These are phyloP conservation scores for Plestiodon gilberti DNA, from an alignment of 2,113 vertebrate genomes.

Conservation along the genomic window DNA sequence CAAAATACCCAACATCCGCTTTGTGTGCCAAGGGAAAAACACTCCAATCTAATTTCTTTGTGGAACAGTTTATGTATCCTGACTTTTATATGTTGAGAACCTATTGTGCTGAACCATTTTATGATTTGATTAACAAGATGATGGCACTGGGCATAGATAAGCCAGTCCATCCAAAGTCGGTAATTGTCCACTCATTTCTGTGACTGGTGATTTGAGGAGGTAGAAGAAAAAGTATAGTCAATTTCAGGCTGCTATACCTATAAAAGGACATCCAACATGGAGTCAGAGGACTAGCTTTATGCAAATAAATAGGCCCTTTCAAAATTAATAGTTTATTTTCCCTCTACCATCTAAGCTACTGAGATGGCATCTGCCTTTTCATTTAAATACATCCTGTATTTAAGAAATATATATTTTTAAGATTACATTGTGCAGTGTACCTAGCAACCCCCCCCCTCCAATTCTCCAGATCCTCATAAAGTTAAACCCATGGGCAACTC, in stretches of 20 bases:
- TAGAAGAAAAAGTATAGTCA: background rate
- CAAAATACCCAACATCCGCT: background rate
- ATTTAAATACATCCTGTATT: background rate
- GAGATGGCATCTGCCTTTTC: background rate
- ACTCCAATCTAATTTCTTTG: background rate
- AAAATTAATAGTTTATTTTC: background rate
- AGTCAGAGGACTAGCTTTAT: background rate
- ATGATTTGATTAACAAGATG: slow-evolving; percentile 11
- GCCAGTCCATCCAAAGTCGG: background rate
- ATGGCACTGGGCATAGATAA: background rate
- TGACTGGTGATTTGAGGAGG: background rate
- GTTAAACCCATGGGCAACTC: background rate
- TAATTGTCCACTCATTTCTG: background rate
- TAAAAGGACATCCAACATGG: background rate
- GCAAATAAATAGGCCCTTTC: background rate
- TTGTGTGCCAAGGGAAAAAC: slow-evolving; percentile 22
- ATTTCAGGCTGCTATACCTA: background rate
- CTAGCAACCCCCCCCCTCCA: background rate
- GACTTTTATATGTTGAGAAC: slow-evolving; percentile 23
- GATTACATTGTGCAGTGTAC: background rate
- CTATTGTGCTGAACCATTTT: slow-evolving; percentile 8
- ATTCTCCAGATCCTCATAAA: background rate
- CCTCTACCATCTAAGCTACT: background rate
- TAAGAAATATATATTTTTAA: background rate
- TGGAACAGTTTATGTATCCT: slow-evolving; percentile 9